A percentile compares a stretch with the other conserved stretches of the same genome.
Conservation (phyloP, 2,797 vertebrate genomes). For the Mormyrops boulengeri region DNA sequence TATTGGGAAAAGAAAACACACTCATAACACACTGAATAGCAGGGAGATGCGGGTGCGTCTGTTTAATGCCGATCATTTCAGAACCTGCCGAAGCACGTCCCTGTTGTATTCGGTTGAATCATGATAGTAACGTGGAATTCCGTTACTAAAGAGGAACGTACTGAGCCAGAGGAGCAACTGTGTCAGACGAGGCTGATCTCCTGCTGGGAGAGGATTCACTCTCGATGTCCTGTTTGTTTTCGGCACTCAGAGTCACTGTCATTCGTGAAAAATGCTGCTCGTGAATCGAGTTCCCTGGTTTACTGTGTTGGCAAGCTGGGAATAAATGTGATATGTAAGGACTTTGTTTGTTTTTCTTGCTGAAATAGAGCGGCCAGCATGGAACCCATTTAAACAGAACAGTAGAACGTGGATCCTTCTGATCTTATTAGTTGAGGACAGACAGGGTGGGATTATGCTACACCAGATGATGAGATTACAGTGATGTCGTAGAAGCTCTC, state of each 20-base stretch:
- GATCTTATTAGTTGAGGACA: background rate
- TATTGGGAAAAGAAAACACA: background rate
- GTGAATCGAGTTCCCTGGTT: background rate
- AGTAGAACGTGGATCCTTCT: background rate
- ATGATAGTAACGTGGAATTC: background rate
- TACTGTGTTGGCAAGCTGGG: background rate
- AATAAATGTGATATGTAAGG: background rate
- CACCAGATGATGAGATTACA: background rate
- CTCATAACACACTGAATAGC: background rate
- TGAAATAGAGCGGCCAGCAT: background rate
- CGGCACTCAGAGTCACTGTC: background rate
- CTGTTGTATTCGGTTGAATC: background rate
- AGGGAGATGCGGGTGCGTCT: background rate
- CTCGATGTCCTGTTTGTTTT: background rate
- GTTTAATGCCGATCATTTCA: background rate
- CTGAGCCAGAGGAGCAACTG: background rate
- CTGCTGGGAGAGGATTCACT: background rate
- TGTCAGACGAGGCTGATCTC: background rate
- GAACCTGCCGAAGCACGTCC: slow-evolving; percentile 8
- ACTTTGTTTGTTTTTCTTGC: background rate
- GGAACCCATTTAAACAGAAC: background rate
- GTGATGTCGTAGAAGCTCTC: background rate
- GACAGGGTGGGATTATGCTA: background rate
- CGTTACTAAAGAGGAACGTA: background rate
- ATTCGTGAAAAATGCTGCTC: background rate